phyloP scores from a whole-genome alignment of 2,888 invertebrate species.

The Phania funesta region DNA sequence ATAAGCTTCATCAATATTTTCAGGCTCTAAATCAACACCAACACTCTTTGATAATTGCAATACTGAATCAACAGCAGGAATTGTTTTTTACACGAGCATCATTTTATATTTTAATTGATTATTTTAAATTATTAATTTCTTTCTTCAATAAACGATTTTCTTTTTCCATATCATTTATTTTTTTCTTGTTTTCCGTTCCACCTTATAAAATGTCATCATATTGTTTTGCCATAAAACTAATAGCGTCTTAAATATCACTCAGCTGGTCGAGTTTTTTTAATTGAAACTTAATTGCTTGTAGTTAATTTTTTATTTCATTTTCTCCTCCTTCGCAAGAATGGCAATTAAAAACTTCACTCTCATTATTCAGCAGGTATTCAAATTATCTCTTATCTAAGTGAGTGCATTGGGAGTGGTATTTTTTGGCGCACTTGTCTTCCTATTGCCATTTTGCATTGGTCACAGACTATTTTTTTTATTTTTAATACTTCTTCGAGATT shows the following conservation, averaged over 20 bases:
- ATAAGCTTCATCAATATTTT: background rate
- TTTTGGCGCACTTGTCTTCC: conserved; percentile 9
- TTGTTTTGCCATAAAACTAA: no score
- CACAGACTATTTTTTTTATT: no score
- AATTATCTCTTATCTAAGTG: conserved; percentile 11
- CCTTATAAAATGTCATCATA: background rate
- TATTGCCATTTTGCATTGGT: no score
- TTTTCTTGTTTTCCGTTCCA: background rate
- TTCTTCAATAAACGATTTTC: background rate
- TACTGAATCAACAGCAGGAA: background rate
- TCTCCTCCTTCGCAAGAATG: background rate
- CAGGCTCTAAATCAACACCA: background rate
- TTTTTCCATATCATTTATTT: background rate
- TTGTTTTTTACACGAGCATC: background rate
- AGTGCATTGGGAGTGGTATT: conserved; percentile 10
- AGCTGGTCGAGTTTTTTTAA: no score
- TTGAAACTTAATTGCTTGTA: conserved; percentile 2
- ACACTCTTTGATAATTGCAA: background rate
- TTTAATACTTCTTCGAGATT: no score
- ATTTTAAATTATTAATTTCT: background rate
- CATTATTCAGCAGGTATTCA: background rate
- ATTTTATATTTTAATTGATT: background rate
- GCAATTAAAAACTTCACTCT: background rate
- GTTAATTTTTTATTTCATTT: background rate
- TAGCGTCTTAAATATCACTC: no score